These are phyloP conservation scores for Drosophila kokeensis DNA, from an alignment of 2,888 invertebrate species.

Conservation along the genomic window DNA sequence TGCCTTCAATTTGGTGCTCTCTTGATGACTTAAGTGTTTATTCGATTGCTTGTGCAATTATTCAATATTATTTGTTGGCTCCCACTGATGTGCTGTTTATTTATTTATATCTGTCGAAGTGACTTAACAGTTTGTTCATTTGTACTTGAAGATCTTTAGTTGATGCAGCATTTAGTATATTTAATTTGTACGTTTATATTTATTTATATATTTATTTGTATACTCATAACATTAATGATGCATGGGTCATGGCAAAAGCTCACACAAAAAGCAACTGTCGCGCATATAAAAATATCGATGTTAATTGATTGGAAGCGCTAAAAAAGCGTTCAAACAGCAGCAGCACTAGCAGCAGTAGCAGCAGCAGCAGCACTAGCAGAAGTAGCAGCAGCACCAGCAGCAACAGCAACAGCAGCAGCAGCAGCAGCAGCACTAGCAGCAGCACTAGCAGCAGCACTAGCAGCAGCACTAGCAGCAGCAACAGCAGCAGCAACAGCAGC, in stretches of 20 bases:
- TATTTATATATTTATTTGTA: background rate
- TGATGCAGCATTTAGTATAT: conserved; percentile 22
- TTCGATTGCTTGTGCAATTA: conserved; percentile 38
- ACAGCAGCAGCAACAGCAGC: conserved; percentile 25
- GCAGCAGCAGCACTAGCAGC: background rate
- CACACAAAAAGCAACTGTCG: conserved; percentile 8
- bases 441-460: conserved; percentile 15
- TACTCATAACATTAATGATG: conserved; percentile 26
- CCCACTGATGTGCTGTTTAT: conserved; percentile 23
- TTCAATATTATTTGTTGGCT: conserved; percentile 43
- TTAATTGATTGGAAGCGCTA: conserved; percentile 43
- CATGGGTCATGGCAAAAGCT: conserved; percentile 51
- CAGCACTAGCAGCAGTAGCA: background rate
- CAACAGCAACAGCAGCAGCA: conserved; percentile 17
- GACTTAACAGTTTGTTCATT: conserved; percentile 45
- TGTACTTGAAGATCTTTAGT: conserved; percentile 19
- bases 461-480: background rate
- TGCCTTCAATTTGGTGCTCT: background rate
- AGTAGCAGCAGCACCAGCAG: background rate
- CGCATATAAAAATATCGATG: conserved; percentile 26
- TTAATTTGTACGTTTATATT: background rate
- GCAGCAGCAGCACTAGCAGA: conserved; percentile 3
- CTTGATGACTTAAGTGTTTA: conserved; percentile 17
- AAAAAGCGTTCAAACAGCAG: background rate
- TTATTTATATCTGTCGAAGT: conserved; percentile 16